phyloP scores from a whole-genome alignment of 2,888 invertebrate genomes.

The Deroplatys truncata region DNA sequence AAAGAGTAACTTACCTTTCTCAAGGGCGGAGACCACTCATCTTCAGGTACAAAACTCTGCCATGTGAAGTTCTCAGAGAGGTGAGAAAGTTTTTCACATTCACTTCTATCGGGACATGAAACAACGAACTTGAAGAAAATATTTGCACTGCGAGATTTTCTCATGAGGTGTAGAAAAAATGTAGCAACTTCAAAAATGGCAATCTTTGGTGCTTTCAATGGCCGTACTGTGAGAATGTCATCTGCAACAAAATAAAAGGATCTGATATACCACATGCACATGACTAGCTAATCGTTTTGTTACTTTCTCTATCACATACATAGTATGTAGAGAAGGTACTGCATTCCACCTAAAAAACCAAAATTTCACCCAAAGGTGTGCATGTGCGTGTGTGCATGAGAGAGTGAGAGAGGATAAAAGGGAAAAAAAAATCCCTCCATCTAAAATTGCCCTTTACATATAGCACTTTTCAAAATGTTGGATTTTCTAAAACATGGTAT shows the following conservation, averaged over 20 bases:
- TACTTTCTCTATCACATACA: no score
- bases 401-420: no score
- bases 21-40: background rate
- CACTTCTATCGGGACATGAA: background rate
- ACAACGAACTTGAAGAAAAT: background rate
- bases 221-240: background rate
- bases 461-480: no score
- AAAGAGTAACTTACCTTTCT: background rate
- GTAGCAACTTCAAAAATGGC: background rate
- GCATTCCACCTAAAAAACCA: no score
- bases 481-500: no score
- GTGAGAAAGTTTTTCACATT: background rate
- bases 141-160: background rate
- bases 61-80: background rate
- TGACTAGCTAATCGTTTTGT: no score
- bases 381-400: no score
- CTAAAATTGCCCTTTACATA: no score
- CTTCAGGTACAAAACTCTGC: background rate
- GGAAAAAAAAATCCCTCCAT: no score
- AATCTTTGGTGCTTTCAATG: background rate
- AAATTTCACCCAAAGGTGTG: no score
- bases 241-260: background rate
- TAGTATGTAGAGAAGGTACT: no score
- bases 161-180: background rate
- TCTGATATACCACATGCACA: no score